Conservation (phyloP, 2,797 vertebrate species). For the Oceanodroma leucorhoa region DNA sequence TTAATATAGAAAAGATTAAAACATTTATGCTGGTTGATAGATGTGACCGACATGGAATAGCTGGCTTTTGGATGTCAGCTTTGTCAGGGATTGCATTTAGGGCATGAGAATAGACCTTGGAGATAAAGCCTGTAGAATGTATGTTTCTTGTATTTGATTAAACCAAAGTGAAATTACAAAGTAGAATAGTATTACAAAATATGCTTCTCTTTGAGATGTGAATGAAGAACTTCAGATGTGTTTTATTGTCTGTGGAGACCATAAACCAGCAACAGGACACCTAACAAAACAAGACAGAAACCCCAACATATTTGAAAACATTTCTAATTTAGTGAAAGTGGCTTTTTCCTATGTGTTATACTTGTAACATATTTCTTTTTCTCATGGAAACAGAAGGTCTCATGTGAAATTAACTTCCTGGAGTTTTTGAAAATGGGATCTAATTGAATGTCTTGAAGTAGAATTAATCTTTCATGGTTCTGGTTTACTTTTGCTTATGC, state of each 20-base stretch:
- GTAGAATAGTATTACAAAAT: background rate
- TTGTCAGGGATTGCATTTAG: background rate
- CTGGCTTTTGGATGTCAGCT: background rate
- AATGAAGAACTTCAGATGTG: background rate
- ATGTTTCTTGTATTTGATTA: background rate
- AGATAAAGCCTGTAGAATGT: background rate
- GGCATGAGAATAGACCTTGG: background rate
- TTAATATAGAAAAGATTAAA: background rate
- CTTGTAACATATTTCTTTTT: background rate
- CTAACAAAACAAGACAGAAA: background rate
- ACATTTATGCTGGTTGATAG: background rate
- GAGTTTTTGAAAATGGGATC: background rate
- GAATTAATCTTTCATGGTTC: background rate
- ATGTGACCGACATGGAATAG: background rate
- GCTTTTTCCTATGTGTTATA: background rate
- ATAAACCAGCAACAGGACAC: background rate
- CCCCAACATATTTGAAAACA: background rate
- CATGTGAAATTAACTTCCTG: background rate
- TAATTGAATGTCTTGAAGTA: background rate
- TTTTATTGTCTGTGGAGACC: background rate
- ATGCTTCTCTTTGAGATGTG: background rate
- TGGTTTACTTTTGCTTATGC: background rate
- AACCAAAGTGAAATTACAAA: background rate
- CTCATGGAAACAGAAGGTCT: background rate
- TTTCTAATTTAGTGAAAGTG: background rate